Percentiles rank a stretch among this genome's conserved stretches.
These are phyloP conservation scores for Nomada fabriciana DNA, from an alignment of 2,888 invertebrate genomes.

Conservation along the genomic window DNA sequence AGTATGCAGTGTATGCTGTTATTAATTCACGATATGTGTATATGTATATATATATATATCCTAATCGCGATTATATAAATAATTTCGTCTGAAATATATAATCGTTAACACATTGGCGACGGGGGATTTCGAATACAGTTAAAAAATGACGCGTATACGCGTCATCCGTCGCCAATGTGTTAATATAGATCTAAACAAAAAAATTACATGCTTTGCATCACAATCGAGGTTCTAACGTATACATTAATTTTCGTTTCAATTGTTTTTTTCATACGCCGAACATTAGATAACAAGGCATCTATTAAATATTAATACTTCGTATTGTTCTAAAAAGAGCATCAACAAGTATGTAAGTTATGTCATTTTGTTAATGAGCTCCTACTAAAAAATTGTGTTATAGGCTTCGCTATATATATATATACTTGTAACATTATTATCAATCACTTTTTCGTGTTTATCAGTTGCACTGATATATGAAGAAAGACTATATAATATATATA, in stretches of 20 bases:
- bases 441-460: slow-evolving; percentile 55
- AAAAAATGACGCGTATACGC: too few relatives aligned
- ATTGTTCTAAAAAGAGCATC: slow-evolving; percentile 46
- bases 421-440: slow-evolving; percentile 57
- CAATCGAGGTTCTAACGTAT: slow-evolving; percentile 64
- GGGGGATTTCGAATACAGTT: too few relatives aligned
- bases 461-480: slow-evolving; percentile 58
- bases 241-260: slow-evolving; percentile 55
- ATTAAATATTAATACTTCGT: slow-evolving; percentile 51
- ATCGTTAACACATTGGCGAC: too few relatives aligned
- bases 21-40: slow-evolving; percentile 51
- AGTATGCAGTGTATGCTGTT: slow-evolving; percentile 61
- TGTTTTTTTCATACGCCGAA: slow-evolving; percentile 55
- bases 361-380: slow-evolving; percentile 55
- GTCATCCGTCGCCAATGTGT: too few relatives aligned
- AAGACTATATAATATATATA: slow-evolving; percentile 46
- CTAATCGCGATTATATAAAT: slow-evolving; percentile 55
- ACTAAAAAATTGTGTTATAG: slow-evolving; percentile 57
- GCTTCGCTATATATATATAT: slow-evolving; percentile 45
- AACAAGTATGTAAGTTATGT: slow-evolving; percentile 63
- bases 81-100: slow-evolving; percentile 68
- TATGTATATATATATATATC: slow-evolving; percentile 37
- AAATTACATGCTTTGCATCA: slow-evolving; percentile 55
- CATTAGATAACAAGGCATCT: slow-evolving; percentile 60
- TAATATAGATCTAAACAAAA: slow-evolving; percentile 57